Evolutionary conservation across 2,113 vertebrate genomes (phyloP).

Genomic region (Tenebrosternarchus preto): DNA sequence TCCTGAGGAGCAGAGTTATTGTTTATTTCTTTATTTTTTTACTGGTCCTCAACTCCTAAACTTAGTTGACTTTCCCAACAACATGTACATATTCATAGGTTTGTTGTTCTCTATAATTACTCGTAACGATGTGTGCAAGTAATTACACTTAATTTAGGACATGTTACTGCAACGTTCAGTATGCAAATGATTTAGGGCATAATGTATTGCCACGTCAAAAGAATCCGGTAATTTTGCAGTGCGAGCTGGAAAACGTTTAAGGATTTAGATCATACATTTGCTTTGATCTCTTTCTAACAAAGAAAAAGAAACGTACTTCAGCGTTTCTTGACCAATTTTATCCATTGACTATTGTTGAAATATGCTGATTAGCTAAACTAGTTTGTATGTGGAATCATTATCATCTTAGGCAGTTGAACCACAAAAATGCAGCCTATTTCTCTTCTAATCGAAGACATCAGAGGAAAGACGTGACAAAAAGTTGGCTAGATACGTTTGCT

Average conservation of each 20-base stretch:
- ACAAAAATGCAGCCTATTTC: not conserved
- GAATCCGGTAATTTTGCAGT: constrained; percentile 37
- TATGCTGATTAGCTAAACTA: not conserved
- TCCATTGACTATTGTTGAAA: not conserved
- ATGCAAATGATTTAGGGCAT: constrained; percentile 25
- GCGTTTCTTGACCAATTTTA: not conserved
- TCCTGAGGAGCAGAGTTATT: constrained; percentile 71
- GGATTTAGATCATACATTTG: too few relatives aligned
- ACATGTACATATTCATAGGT: not conserved
- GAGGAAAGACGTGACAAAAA: not conserved
- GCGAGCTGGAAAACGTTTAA: not conserved
- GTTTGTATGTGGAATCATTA: not conserved
- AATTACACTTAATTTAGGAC: not conserved
- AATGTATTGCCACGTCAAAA: constrained; percentile 86
- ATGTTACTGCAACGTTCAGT: constrained; percentile 1
- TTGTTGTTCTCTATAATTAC: too few relatives aligned
- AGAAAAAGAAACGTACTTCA: not conserved
- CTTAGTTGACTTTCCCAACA: not conserved
- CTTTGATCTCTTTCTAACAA: not conserved
- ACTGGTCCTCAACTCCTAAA: not conserved
- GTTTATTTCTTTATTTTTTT: not conserved
- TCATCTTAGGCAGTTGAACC: not conserved
- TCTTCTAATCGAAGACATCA: not conserved
- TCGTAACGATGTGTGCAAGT: not conserved
- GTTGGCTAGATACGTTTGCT: not conserved